phyloP scores from a whole-genome alignment of 2,797 vertebrate genomes.

The Trachurus trachurus region DNA sequence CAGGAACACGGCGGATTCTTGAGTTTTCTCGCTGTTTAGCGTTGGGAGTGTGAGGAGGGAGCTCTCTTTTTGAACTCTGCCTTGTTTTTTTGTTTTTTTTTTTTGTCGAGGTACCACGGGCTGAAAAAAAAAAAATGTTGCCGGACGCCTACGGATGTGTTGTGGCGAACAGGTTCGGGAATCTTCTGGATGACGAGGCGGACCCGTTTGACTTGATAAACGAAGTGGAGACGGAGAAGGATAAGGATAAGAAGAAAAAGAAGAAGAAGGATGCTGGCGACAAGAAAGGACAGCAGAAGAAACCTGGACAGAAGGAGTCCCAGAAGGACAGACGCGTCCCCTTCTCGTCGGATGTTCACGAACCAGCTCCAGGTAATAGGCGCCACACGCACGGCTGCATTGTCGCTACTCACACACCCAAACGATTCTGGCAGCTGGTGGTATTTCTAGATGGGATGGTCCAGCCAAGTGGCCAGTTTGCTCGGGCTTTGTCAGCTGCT shows the following conservation, averaged over 20 bases:
- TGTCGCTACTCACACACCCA: background rate
- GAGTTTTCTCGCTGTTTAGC: background rate
- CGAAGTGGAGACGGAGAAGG: constrained; percentile 81
- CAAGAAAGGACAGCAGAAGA: constrained; percentile 75
- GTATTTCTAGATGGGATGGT: constrained; percentile 68
- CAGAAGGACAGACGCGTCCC: constrained; percentile 85
- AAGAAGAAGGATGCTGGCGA: constrained; percentile 70
- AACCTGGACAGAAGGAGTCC: constrained; percentile 84
- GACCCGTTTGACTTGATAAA: constrained; percentile 92
- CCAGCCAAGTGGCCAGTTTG: constrained; percentile 31
- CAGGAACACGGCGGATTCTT: constrained; percentile 14
- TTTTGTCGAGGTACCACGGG: constrained; percentile 67
- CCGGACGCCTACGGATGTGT: constrained; percentile 91
- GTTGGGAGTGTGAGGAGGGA: background rate
- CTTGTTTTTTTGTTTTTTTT: background rate
- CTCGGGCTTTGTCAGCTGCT: constrained; percentile 58
- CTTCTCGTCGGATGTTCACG: constrained; percentile 15
- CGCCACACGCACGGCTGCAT: background rate
- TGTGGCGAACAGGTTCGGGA: constrained; percentile 91
- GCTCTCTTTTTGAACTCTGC: background rate
- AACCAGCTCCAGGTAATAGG: constrained; percentile 51
- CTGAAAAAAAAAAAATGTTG: constrained; percentile 81
- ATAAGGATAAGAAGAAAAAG: constrained; percentile 69
- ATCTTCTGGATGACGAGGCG: constrained; percentile 92
- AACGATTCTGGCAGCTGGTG: constrained; percentile 42